phyloP scores from a whole-genome alignment of 92 coral and sea anemone species.

The Nematostella vectensis region DNA sequence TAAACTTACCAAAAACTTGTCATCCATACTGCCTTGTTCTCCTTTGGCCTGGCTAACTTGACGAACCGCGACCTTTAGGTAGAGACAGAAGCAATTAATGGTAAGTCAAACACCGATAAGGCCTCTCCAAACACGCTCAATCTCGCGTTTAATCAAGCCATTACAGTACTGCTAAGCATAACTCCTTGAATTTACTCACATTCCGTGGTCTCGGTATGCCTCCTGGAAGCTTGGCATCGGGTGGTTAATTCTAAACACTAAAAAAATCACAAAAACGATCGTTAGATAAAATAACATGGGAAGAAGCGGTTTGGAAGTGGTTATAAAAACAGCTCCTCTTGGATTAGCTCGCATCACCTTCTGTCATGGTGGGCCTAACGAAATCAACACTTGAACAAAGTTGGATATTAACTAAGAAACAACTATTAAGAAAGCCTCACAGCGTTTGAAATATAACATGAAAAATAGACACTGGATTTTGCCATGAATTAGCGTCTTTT shows the following conservation, averaged over 20 bases:
- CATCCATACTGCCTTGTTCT: slow-evolving; percentile 80
- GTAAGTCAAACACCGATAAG: slow-evolving; percentile 4
- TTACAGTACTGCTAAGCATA: slow-evolving; percentile 1
- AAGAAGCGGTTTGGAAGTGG: background rate
- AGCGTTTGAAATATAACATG: no score
- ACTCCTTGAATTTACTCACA: slow-evolving; percentile 48
- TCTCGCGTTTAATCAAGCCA: slow-evolving; percentile 7
- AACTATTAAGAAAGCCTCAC: no score
- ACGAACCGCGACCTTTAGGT: slow-evolving; percentile 54
- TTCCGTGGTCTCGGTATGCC: slow-evolving; percentile 82
- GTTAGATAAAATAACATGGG: background rate
- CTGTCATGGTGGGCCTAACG: no score
- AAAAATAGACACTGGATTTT: no score
- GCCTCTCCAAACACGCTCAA: no score
- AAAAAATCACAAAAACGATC: slow-evolving; percentile 3
- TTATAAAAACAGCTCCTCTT: background rate
- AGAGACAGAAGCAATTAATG: slow-evolving; percentile 4
- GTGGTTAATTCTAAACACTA: slow-evolving; percentile 73
- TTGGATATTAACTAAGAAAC: no score
- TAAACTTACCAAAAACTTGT: slow-evolving; percentile 83
- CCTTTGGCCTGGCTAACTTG: slow-evolving; percentile 80
- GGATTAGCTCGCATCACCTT: background rate
- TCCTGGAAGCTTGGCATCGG: slow-evolving; percentile 77
- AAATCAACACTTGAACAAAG: no score
- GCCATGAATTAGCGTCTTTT: slow-evolving; percentile 12